Evolutionary conservation across 1,140 invertebrate species (phyloP), one percentile per base, ranked within the genome.

Genomic region (Cyphomyrmex costatus): DNA sequence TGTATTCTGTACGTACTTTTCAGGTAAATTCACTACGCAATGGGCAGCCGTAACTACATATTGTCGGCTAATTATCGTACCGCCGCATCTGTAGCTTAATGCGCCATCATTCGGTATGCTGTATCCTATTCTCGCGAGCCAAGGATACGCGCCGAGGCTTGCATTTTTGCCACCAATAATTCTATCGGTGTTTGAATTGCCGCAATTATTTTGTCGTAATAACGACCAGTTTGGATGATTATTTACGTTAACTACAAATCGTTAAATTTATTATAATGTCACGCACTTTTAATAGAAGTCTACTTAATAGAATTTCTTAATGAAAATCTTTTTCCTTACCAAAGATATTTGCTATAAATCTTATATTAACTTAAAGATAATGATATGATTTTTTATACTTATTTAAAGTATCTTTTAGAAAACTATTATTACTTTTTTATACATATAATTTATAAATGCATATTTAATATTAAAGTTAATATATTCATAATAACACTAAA

Each of bases 11-110:
- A 79, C 42, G 27, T 86, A 88, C 53, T 56, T 53, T 4, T 86
- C 76, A 0, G 92, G 91, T 33, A 96, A 87, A 33, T 95, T 92
- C 3, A 94, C 94, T 16, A 97, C 95, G 85, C 97, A 97, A 89
- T 97, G 97, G 0, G 97, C 97, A 2, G 97, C 97, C 3, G 97
- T 97, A 21, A 97, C 91, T 49, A 97, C 95, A 89, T 97, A 97
- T 84, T 96, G 93, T 61, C 96, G 92, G 68, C 95, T 96, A 80
- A 97, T 97, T 2, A 97, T 92, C 0, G 96, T 95, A 1, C 97
- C 97, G 1, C 96, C 97, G 89, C 97, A 97, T 66, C 94, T 90
- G 80, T 97, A 97, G 2, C 95, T 93, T 21, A 79, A 77, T 58
- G 12, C 21, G 7, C 30, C 53, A 24, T 8, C 14, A 12, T 21